Evolutionary conservation across 2,888 invertebrate species (phyloP).

Genomic region (Deilephila porcellus): DNA sequence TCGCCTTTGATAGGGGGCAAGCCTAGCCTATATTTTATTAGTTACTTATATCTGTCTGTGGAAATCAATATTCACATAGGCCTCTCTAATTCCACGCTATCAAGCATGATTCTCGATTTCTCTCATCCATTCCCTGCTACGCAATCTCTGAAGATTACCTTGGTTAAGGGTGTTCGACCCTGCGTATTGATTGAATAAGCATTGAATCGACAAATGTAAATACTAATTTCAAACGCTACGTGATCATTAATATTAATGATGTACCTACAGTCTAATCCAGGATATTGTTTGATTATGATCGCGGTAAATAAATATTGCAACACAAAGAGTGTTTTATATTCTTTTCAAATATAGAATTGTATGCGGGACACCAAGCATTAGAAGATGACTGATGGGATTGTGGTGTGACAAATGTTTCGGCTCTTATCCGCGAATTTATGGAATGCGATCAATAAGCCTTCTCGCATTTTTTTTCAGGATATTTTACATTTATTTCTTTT

Average conservation of each 20-base stretch:
- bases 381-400: conserved; percentile 16
- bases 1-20: no score
- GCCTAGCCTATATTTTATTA: no score
- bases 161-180: no score
- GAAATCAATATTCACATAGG: no score
- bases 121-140: no score
- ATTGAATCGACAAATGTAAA: no score
- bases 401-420: not conserved
- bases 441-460: not conserved
- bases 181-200: no score
- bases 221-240: no score
- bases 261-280: not conserved
- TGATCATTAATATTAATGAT: not conserved
- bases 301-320: not conserved
- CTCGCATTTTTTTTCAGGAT: not conserved
- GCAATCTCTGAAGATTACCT: no score
- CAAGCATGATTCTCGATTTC: no score
- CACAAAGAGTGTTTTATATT: conserved; percentile 13
- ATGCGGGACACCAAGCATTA: conserved; percentile 5
- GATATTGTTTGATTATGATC: not conserved
- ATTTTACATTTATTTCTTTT: not conserved
- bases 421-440: conserved; percentile 2
- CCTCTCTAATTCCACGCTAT: no score
- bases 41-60: no score
- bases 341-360: conserved; percentile 5